These are phyloP conservation scores for Microtus ochrogaster DNA, from an alignment of 2,113 vertebrate species.

Conservation along the genomic window DNA sequence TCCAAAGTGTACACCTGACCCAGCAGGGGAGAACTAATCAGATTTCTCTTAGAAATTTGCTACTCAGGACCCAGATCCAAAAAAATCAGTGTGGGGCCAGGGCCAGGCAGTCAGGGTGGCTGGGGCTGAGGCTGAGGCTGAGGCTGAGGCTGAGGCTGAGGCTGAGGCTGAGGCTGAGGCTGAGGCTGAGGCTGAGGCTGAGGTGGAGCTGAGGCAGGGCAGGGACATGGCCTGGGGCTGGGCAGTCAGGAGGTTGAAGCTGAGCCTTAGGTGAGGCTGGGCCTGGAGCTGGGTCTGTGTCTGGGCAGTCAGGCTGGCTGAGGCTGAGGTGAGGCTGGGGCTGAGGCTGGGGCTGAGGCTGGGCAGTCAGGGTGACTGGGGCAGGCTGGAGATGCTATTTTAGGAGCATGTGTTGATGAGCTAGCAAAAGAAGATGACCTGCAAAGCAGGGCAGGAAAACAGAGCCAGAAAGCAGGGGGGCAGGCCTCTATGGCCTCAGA, in stretches of 20 bases:
- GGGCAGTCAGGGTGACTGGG: background rate
- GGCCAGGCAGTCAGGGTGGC: background rate
- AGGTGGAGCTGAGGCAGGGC: background rate
- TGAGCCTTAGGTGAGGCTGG: background rate
- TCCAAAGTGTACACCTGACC: background rate
- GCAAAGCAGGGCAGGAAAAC: conserved; percentile 4
- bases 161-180: background rate
- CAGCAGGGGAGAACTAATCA: background rate
- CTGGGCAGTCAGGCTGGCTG: background rate
- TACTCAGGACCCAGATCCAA: background rate
- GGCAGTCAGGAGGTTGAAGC: background rate
- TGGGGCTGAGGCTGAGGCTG: background rate
- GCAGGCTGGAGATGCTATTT: conserved; percentile 51
- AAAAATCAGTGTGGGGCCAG: background rate
- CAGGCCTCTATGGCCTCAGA: background rate
- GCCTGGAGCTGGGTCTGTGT: background rate
- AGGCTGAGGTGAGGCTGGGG: background rate
- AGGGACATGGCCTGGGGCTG: background rate
- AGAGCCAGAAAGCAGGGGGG: background rate
- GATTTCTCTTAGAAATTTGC: background rate
- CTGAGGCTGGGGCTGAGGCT: background rate
- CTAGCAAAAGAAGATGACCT: conserved; percentile 59
- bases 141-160: background rate
- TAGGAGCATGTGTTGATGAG: conserved; percentile 58
- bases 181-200: background rate